Conservation (phyloP, 2,113 vertebrate species). For the Lontra canadensis region DNA sequence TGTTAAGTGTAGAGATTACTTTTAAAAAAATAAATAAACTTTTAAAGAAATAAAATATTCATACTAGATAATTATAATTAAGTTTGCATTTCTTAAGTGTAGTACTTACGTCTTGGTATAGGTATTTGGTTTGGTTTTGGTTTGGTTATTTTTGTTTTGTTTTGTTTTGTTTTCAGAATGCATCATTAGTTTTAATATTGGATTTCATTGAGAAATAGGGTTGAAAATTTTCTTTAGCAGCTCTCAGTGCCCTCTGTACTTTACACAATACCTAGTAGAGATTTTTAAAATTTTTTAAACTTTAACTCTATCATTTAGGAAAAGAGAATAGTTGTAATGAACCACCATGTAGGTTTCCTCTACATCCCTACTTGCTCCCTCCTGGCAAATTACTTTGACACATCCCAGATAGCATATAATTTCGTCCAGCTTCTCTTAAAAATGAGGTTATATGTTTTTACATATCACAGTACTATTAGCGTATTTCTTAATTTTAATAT, state of each 20-base stretch:
- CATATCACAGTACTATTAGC: neutral
- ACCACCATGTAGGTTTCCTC: neutral
- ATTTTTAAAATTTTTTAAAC: neutral
- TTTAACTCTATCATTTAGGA: neutral
- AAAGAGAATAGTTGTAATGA: neutral
- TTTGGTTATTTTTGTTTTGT: too few relatives aligned
- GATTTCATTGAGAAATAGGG: slow-evolving; percentile 16
- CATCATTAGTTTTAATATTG: slow-evolving; percentile 46
- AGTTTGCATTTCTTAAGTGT: slow-evolving; percentile 34
- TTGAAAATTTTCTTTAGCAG: slow-evolving; percentile 13
- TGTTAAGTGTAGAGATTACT: neutral
- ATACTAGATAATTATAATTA: neutral
- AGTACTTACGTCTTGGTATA: neutral
- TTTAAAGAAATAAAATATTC: neutral
- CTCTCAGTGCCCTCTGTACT: neutral
- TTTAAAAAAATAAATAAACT: neutral
- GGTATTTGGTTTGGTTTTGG: slow-evolving; percentile 12
- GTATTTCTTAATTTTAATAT: neutral
- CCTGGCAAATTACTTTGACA: neutral
- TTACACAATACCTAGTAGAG: neutral
- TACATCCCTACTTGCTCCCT: neutral
- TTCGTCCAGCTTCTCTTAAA: neutral
- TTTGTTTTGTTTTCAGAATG: slow-evolving; percentile 11
- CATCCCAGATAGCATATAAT: neutral
- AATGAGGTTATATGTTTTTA: neutral